Percentiles rank a stretch among this genome's conserved stretches.
Evolutionary conservation across 2,113 vertebrate species (phyloP).

Genomic region (Lophura nycthemera): DNA sequence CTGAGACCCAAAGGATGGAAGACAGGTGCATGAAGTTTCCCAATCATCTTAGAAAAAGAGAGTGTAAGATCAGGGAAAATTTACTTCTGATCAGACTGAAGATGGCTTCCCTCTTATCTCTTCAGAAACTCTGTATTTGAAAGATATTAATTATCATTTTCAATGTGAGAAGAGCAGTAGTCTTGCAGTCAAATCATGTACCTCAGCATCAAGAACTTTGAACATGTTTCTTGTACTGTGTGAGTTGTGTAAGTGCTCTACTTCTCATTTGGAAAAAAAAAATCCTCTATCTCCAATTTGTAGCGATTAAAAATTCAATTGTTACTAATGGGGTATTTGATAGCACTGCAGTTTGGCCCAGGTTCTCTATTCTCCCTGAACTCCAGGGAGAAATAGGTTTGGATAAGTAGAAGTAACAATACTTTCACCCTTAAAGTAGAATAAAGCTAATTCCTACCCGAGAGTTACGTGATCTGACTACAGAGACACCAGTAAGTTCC

Average conservation of each 20-base stretch:
- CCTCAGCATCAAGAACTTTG: background rate
- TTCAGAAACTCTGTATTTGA: background rate
- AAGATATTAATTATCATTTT: background rate
- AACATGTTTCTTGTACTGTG: background rate
- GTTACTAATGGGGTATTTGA: background rate
- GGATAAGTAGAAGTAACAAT: background rate
- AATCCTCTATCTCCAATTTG: background rate
- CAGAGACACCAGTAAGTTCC: background rate
- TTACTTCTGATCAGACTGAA: background rate
- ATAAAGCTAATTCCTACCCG: background rate
- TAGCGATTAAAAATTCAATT: background rate
- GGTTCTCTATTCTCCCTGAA: background rate
- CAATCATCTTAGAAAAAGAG: background rate
- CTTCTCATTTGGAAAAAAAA: background rate
- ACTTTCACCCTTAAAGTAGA: background rate
- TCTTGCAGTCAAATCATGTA: background rate
- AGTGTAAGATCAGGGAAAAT: background rate
- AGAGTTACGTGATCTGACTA: background rate
- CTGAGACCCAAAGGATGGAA: background rate
- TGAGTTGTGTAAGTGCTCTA: background rate
- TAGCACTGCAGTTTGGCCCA: background rate
- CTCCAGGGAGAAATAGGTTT: background rate
- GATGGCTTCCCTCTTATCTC: background rate
- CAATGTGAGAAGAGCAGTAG: background rate
- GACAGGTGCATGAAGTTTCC: background rate